Evolutionary conservation across 1,140 invertebrate genomes (phyloP).

Genomic region (Calosoma granatense): DNA sequence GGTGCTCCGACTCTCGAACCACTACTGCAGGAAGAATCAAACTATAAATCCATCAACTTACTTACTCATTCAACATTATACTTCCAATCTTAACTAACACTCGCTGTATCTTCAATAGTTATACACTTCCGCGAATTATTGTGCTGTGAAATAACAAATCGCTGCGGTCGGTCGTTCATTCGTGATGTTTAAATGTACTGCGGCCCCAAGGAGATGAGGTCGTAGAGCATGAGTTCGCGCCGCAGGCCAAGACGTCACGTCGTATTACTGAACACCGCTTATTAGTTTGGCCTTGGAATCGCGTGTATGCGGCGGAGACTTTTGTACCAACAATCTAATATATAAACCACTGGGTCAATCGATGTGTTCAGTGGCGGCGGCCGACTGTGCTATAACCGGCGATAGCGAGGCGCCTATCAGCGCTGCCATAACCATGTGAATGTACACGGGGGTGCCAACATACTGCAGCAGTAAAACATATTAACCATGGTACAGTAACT

Average conservation of each 20-base stretch:
- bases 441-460: neutral
- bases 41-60: too few relatives aligned
- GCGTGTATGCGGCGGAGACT: neutral
- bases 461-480: neutral
- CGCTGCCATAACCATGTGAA: neutral
- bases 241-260: conserved; percentile 2
- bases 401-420: neutral
- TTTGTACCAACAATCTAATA: conserved; percentile 6
- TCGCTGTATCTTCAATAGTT: too few relatives aligned
- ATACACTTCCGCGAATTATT: neutral
- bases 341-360: conserved; percentile 8
- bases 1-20: too few relatives aligned
- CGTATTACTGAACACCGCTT: neutral
- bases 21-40: too few relatives aligned
- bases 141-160: neutral
- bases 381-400: neutral
- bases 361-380: conserved; percentile 3
- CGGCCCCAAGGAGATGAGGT: neutral
- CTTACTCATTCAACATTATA: too few relatives aligned
- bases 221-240: neutral
- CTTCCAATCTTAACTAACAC: too few relatives aligned
- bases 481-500: neutral
- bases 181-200: too few relatives aligned
- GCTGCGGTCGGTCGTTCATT: neutral
- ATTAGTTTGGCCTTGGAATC: conserved; percentile 3